Conservation (phyloP, 2,888 invertebrate species). For the Lordiphosa fenestrarum region DNA sequence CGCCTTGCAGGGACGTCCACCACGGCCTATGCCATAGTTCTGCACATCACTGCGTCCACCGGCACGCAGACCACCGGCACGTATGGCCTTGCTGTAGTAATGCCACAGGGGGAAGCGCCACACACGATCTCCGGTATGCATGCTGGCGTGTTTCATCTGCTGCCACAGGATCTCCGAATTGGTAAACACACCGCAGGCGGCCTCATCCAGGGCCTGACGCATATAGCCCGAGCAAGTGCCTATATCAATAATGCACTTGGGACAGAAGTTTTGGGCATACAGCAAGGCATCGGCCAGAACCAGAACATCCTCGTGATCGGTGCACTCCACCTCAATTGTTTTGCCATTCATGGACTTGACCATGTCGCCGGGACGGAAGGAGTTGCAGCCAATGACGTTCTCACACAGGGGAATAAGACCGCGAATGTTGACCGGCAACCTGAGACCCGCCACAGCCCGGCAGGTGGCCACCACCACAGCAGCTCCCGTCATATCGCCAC, state of each 20-base stretch:
- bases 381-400: constrained; percentile 88
- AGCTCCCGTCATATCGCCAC: constrained; percentile 93
- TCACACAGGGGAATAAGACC: constrained; percentile 89
- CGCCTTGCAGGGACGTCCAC: constrained; percentile 86
- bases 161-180: constrained; percentile 87
- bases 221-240: constrained; percentile 90
- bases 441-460: constrained; percentile 85
- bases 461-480: constrained; percentile 88
- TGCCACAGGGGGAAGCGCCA: constrained; percentile 93
- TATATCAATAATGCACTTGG: constrained; percentile 87
- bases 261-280: constrained; percentile 85
- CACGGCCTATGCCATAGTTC: constrained; percentile 81
- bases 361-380: constrained; percentile 90
- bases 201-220: constrained; percentile 83
- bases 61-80: constrained; percentile 69
- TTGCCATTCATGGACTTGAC: constrained; percentile 88
- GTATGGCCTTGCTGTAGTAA: constrained; percentile 84
- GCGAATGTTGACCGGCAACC: constrained; percentile 87
- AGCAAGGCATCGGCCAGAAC: constrained; percentile 89
- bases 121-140: constrained; percentile 88
- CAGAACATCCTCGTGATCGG: constrained; percentile 89
- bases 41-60: constrained; percentile 81
- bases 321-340: constrained; percentile 84
- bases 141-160: constrained; percentile 84
- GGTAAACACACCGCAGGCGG: constrained; percentile 87